Conservation (phyloP, 2,888 invertebrate species). For the Drosophila ezoana region DNA sequence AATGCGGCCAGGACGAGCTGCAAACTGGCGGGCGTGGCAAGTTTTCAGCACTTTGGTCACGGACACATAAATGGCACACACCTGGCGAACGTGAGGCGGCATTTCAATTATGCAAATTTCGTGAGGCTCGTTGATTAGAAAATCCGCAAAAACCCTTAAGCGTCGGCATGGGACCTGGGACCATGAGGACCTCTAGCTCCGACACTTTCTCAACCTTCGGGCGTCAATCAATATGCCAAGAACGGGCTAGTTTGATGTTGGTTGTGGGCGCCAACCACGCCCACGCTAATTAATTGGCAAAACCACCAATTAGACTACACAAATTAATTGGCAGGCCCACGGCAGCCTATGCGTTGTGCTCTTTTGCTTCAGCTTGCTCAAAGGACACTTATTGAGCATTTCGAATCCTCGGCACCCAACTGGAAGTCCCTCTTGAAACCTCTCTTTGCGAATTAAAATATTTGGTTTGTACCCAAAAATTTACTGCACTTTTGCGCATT, state of each 20-base stretch:
- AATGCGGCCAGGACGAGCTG: slow-evolving; percentile 4
- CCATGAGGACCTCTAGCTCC: slow-evolving; percentile 1
- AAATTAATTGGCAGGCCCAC: slow-evolving; percentile 71
- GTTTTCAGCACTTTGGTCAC: slow-evolving; percentile 52
- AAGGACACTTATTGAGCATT: slow-evolving; percentile 28
- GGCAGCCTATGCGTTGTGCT: slow-evolving; percentile 18
- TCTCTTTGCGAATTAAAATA: slow-evolving; percentile 47
- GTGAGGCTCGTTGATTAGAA: slow-evolving; percentile 72
- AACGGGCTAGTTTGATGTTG: neutral
- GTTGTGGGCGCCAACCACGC: slow-evolving; percentile 24
- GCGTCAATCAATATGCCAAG: slow-evolving; percentile 71
- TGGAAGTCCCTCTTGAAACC: slow-evolving; percentile 11
- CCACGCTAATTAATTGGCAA: slow-evolving; percentile 72
- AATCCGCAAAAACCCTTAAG: slow-evolving; percentile 69
- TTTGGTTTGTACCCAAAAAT: slow-evolving; percentile 41
- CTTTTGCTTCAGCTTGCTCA: neutral
- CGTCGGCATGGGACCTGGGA: slow-evolving; percentile 1
- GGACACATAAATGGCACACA: slow-evolving; percentile 43
- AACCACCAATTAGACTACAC: slow-evolving; percentile 72
- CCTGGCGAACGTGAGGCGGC: slow-evolving; percentile 60
- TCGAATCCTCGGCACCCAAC: slow-evolving; percentile 11
- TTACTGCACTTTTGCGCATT: slow-evolving; percentile 53
- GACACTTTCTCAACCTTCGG: slow-evolving; percentile 26
- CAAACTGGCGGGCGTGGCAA: slow-evolving; percentile 21
- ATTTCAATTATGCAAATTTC: slow-evolving; percentile 80